Evolutionary conservation across 2,797 vertebrate genomes (phyloP).

Genomic region (Lycodopsis pacificus): DNA sequence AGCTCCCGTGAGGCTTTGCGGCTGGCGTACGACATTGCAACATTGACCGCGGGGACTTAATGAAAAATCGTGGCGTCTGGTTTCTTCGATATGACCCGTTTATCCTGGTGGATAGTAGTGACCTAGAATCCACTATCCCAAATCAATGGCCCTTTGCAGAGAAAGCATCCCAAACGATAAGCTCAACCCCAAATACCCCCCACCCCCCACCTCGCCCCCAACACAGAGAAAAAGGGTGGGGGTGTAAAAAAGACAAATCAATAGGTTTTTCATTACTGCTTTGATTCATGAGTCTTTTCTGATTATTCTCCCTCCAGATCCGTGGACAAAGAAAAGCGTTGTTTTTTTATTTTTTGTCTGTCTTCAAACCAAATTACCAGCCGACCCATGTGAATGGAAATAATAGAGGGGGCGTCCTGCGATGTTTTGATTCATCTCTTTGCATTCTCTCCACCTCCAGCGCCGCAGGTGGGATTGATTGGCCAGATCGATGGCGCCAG

Average conservation of each 20-base stretch:
- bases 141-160: conserved; percentile 61
- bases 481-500: conserved; percentile 53
- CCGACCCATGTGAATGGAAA: conserved; percentile 49
- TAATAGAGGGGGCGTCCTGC: conserved; percentile 43
- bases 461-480: conserved; percentile 70
- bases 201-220: background rate
- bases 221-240: conserved; percentile 2
- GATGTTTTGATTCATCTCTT: conserved; percentile 64
- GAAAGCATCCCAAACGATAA: conserved; percentile 49
- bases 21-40: conserved; percentile 34
- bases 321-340: conserved; percentile 48
- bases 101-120: conserved; percentile 47
- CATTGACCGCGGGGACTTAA: conserved; percentile 54
- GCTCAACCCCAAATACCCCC: conserved; percentile 39
- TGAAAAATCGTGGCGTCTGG: conserved; percentile 56
- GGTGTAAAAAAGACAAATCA: conserved; percentile 56
- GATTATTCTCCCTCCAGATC: conserved; percentile 58
- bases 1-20: conserved; percentile 50
- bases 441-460: conserved; percentile 37
- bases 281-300: conserved; percentile 59
- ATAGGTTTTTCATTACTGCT: conserved; percentile 68
- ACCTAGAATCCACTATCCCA: conserved; percentile 53
- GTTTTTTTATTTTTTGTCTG: conserved; percentile 14
- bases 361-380: conserved; percentile 63
- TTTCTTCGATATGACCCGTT: conserved; percentile 60